Evolutionary conservation across 2,888 invertebrate species (phyloP).

Genomic region (Lycophotia porphyrea): DNA sequence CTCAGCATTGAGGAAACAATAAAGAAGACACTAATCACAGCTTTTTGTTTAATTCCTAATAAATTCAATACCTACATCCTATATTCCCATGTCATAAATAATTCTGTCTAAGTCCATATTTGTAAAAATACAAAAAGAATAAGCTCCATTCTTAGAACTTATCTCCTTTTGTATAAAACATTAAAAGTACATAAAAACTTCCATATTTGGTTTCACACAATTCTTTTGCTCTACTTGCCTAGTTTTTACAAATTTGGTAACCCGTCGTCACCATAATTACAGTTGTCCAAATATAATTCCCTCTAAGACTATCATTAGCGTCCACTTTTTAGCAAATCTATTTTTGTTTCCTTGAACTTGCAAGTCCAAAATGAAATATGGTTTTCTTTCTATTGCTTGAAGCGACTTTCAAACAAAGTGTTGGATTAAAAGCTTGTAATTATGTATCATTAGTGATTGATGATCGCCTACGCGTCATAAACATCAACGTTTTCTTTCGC

Average conservation of each 20-base stretch:
- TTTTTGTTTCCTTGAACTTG: slow-evolving; percentile 63
- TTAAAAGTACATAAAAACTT: slow-evolving; percentile 53
- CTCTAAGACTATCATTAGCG: slow-evolving; percentile 62
- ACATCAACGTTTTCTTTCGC: slow-evolving; percentile 33
- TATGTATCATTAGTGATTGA: slow-evolving; percentile 54
- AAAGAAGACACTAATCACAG: background rate
- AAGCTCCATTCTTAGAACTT: slow-evolving; percentile 32
- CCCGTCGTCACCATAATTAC: slow-evolving; percentile 55
- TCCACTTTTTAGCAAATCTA: slow-evolving; percentile 48
- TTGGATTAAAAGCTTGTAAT: slow-evolving; percentile 57
- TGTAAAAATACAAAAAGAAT: slow-evolving; percentile 11
- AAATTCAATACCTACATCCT: background rate
- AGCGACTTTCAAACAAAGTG: slow-evolving; percentile 46
- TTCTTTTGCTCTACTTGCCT: slow-evolving; percentile 60
- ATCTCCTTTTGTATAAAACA: slow-evolving; percentile 36
- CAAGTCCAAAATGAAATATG: slow-evolving; percentile 42
- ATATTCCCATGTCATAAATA: slow-evolving; percentile 11
- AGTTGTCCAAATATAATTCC: slow-evolving; percentile 61
- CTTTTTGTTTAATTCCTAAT: slow-evolving; percentile 8
- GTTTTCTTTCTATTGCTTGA: slow-evolving; percentile 43
- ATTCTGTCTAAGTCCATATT: slow-evolving; percentile 1
- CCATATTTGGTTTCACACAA: slow-evolving; percentile 49
- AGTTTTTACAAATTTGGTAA: slow-evolving; percentile 63
- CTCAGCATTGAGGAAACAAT: background rate
- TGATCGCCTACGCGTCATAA: slow-evolving; percentile 49